Evolutionary conservation across 2,797 vertebrate species (phyloP).

Genomic region (Petrocephalus sullivani): DNA sequence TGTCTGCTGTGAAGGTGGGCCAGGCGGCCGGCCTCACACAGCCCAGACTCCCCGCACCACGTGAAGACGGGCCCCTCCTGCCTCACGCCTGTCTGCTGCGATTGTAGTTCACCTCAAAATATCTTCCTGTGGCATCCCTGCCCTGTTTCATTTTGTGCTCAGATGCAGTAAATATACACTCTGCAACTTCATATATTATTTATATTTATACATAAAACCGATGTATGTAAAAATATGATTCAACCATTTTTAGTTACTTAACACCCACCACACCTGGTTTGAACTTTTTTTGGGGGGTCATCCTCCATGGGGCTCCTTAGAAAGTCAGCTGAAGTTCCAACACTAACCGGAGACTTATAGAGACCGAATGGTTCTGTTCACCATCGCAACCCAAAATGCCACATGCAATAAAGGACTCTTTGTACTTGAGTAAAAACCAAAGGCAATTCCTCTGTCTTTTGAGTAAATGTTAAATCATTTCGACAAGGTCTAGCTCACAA

Average conservation of each 20-base stretch:
- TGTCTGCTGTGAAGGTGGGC: neutral
- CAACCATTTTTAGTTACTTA: neutral
- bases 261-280: slow-evolving; percentile 4
- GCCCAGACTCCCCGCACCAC: neutral
- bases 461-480: neutral
- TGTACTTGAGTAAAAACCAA: neutral
- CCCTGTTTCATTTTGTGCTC: neutral
- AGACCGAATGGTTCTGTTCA: neutral
- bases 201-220: neutral
- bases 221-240: neutral
- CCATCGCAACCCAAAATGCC: neutral
- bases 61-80: neutral
- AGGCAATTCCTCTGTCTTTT: neutral
- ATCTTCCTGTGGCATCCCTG: neutral
- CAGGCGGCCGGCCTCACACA: neutral
- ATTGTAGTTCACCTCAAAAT: slow-evolving; percentile 5
- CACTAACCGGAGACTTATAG: neutral
- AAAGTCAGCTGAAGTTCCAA: neutral
- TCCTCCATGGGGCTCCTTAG: neutral
- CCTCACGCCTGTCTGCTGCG: neutral
- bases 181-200: neutral
- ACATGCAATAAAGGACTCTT: neutral
- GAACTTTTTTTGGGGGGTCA: neutral
- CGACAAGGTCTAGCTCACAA: neutral
- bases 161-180: neutral